Evolutionary conservation across 2,113 vertebrate genomes (phyloP).

Genomic region (Xenopus laevis): DNA sequence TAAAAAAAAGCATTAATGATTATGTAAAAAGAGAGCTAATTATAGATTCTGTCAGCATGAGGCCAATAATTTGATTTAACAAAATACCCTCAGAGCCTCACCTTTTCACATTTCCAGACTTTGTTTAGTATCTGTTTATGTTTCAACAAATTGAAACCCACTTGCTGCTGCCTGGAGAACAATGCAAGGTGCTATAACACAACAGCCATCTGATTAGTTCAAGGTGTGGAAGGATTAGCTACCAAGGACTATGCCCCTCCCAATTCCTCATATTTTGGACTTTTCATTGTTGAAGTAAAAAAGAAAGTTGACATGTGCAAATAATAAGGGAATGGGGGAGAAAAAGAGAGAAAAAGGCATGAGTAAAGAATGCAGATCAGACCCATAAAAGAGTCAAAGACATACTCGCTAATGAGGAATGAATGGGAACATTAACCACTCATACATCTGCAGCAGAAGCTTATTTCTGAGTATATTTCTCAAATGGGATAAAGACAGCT

Average conservation of each 20-base stretch:
- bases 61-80: constrained; percentile 98
- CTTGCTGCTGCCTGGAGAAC: constrained; percentile 75
- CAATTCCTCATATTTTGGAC: constrained; percentile 88
- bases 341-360: constrained; percentile 9
- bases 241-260: constrained; percentile 73
- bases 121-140: constrained; percentile 99
- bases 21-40: constrained; percentile 73
- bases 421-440: constrained; percentile 26
- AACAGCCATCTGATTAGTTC: constrained; percentile 92
- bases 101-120: constrained; percentile 43
- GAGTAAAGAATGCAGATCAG: constrained; percentile 91
- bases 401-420: constrained; percentile 69
- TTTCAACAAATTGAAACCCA: constrained; percentile 99
- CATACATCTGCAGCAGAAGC: constrained; percentile 1
- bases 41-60: constrained; percentile 85
- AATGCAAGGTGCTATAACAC: constrained; percentile 72
- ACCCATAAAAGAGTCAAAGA: constrained; percentile 98
- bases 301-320: constrained; percentile 92
- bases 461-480: not conserved
- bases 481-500: not conserved
- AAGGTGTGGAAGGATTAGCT: constrained; percentile 96
- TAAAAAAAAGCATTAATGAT: constrained; percentile 82
- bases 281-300: constrained; percentile 88
- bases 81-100: constrained; percentile 87
- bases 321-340: constrained; percentile 83